phyloP scores from a whole-genome alignment of 1,140 invertebrate species.

The Holcopasites calliopsidis region DNA sequence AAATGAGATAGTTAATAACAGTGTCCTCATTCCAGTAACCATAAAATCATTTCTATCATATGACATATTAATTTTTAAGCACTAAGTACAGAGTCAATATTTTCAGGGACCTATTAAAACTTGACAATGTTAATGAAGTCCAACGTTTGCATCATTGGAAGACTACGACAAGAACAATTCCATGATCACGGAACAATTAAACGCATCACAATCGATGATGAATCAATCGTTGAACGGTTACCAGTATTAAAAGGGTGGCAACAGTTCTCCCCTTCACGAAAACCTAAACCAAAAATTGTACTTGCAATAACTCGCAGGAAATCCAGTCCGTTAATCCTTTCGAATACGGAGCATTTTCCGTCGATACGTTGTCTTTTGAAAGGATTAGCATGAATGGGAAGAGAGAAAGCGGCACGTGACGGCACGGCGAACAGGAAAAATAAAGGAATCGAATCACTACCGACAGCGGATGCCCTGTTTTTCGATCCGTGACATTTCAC shows the following conservation, averaged over 20 bases:
- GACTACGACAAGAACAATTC: too few species aligned
- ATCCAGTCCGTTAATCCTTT: not conserved
- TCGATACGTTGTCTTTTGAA: not conserved
- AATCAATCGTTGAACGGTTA: too few species aligned
- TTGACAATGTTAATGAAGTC: too few species aligned
- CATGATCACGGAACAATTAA: too few species aligned
- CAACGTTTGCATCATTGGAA: too few species aligned
- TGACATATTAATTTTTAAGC: too few species aligned
- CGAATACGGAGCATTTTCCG: not conserved
- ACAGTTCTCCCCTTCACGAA: not conserved
- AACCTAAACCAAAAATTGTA: not conserved
- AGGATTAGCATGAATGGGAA: conserved; percentile 3
- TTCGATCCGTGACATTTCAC: conserved; percentile 32
- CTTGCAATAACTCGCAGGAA: not conserved
- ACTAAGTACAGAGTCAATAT: too few species aligned
- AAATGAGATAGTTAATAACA: too few species aligned
- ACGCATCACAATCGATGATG: not conserved
- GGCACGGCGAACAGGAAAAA: conserved; percentile 8
- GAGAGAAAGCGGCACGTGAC: conserved; percentile 30
- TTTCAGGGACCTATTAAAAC: too few species aligned
- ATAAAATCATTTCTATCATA: too few species aligned
- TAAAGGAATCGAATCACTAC: conserved; percentile 46
- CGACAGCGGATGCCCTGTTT: conserved; percentile 43
- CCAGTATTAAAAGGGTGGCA: not conserved
- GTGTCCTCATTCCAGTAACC: too few species aligned